These are phyloP conservation scores for Poeciliopsis gracilis DNA, from an alignment of 2,797 vertebrate genomes.

Conservation along the genomic window DNA sequence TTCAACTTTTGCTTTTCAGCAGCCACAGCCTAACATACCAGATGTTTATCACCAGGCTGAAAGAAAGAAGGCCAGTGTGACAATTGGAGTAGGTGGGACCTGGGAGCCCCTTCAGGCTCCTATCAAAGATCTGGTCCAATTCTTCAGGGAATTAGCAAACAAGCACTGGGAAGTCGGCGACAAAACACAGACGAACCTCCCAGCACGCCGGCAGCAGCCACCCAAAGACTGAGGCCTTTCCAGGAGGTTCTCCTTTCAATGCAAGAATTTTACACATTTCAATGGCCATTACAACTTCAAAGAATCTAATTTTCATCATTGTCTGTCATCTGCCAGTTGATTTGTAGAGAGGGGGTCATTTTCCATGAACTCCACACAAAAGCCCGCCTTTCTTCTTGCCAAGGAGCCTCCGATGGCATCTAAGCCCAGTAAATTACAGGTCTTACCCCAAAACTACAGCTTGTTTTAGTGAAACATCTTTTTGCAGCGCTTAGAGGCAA, in stretches of 20 bases:
- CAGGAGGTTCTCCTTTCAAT: constrained; percentile 91
- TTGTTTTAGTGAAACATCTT: constrained; percentile 75
- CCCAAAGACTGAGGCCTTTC: constrained; percentile 89
- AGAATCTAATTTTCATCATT: constrained; percentile 99
- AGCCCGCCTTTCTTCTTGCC: constrained; percentile 77
- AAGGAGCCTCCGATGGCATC: constrained; percentile 74
- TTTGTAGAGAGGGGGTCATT: constrained; percentile 91
- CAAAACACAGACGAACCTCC: constrained; percentile 94
- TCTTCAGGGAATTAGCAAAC: constrained; percentile 86
- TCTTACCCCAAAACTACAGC: constrained; percentile 82
- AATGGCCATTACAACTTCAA: constrained; percentile 99
- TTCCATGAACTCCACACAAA: constrained; percentile 89
- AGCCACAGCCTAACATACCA: constrained; percentile 46
- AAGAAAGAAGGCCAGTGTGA: constrained; percentile 62
- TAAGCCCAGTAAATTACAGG: constrained; percentile 86
- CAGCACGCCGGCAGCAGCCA: constrained; percentile 92
- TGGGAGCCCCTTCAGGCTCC: constrained; percentile 70
- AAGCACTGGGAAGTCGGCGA: constrained; percentile 93
- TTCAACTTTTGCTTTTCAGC: constrained; percentile 16
- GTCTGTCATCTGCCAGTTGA: constrained; percentile 92
- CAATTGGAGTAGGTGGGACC: constrained; percentile 48
- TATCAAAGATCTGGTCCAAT: constrained; percentile 78
- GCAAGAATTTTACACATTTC: constrained; percentile 97
- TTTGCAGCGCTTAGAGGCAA: constrained; percentile 78
- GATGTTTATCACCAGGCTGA: constrained; percentile 63